Conservation (phyloP, 1,140 invertebrate genomes). For the Tachypleus tridentatus region DNA sequence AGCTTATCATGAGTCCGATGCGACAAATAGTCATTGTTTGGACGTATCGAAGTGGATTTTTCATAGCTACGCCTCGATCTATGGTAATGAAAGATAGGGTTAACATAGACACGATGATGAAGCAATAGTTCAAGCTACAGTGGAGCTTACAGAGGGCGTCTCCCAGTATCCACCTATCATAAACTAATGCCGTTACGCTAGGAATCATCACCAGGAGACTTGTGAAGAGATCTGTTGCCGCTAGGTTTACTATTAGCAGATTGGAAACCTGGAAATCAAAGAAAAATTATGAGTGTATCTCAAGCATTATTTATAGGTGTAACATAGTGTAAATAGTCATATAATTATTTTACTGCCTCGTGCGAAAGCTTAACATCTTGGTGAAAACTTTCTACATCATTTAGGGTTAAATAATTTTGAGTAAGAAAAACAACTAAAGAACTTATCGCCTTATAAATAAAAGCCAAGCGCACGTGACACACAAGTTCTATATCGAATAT, state of each 20-base stretch:
- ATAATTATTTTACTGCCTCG: too few relatives aligned
- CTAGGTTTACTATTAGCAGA: conserved; percentile 7
- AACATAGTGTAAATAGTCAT: too few relatives aligned
- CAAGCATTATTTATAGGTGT: too few relatives aligned
- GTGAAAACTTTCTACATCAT: too few relatives aligned
- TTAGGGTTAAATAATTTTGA: too few relatives aligned
- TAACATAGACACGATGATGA: conserved; percentile 5
- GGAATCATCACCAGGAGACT: conserved; percentile 9
- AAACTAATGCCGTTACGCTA: conserved; percentile 1
- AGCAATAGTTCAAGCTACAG: conserved; percentile 4
- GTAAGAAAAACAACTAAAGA: too few relatives aligned
- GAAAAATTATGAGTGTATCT: too few relatives aligned
- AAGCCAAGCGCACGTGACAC: too few relatives aligned
- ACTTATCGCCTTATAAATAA: too few relatives aligned
- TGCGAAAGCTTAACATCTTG: too few relatives aligned
- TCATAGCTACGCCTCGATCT: conserved; percentile 13
- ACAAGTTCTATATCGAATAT: too few relatives aligned
- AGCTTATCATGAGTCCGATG: not conserved
- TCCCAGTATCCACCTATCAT: conserved; percentile 11
- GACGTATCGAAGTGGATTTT: conserved; percentile 8
- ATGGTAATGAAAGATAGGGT: conserved; percentile 9
- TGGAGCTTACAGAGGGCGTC: conserved; percentile 1
- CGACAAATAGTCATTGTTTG: not conserved
- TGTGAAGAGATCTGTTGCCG: conserved; percentile 9
- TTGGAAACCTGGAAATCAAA: not conserved